Percentiles rank a stretch among this genome's conserved stretches.
These are phyloP conservation scores for Melanostigma gelatinosum DNA, from an alignment of 2,113 vertebrate genomes.

Conservation along the genomic window DNA sequence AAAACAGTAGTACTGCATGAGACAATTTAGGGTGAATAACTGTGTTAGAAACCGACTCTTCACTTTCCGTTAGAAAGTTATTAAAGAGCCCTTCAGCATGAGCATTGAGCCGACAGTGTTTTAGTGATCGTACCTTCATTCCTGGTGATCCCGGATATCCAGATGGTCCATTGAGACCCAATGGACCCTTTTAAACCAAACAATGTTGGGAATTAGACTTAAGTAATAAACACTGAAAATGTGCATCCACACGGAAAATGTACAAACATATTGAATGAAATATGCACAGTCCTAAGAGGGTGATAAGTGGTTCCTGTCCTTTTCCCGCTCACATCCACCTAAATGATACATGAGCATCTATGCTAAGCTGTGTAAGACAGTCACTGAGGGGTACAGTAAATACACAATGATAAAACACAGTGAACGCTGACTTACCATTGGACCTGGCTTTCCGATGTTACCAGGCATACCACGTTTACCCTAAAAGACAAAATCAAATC, in stretches of 20 bases:
- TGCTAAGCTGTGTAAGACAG: neutral
- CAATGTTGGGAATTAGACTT: neutral
- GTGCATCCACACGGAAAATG: neutral
- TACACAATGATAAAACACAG: neutral
- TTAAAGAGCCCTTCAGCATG: neutral
- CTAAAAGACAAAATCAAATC: slow-evolving; percentile 71
- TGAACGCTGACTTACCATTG: slow-evolving; percentile 75
- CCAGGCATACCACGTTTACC: slow-evolving; percentile 91
- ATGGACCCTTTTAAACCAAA: slow-evolving; percentile 86
- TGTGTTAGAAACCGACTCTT: neutral
- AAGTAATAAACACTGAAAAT: neutral
- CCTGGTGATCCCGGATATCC: slow-evolving; percentile 96
- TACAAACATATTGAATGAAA: neutral
- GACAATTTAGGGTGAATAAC: neutral
- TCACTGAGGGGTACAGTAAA: neutral
- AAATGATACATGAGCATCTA: neutral
- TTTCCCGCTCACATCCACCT: neutral
- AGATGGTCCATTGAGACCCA: slow-evolving; percentile 90
- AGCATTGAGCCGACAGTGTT: neutral
- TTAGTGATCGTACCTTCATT: slow-evolving; percentile 86
- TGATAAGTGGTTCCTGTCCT: neutral
- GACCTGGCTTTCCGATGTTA: slow-evolving; percentile 91
- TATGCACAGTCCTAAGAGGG: neutral
- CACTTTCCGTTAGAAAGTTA: neutral
- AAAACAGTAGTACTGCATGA: neutral